Conservation (phyloP, 2,888 invertebrate species). For the Xanthia togata region DNA sequence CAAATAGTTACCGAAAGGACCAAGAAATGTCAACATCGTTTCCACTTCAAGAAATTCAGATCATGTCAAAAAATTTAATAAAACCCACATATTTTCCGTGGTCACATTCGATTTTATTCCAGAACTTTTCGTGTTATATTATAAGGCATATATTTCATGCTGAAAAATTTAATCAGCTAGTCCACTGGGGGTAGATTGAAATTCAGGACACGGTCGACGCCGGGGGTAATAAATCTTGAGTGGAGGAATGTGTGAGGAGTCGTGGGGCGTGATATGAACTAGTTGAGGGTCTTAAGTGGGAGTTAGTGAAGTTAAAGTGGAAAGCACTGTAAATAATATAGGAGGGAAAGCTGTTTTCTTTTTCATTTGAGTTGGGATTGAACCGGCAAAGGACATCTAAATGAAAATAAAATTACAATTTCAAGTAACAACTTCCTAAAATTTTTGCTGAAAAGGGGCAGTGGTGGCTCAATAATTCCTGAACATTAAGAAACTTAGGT, state of each 20-base stretch:
- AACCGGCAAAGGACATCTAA: neutral
- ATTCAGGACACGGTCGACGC: conserved; percentile 72
- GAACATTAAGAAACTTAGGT: neutral
- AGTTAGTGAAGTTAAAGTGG: conserved; percentile 30
- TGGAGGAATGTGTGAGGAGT: conserved; percentile 60
- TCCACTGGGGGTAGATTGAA: conserved; percentile 73
- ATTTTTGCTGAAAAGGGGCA: neutral
- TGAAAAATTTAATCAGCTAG: conserved; percentile 77
- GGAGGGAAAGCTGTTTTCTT: neutral
- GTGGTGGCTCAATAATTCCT: neutral
- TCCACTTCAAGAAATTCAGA: neutral
- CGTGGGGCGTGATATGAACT: conserved; percentile 65
- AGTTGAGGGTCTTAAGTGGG: conserved; percentile 40
- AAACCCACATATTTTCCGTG: conserved; percentile 45
- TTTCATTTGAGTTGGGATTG: neutral
- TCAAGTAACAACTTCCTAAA: neutral
- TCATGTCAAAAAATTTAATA: conserved; percentile 32
- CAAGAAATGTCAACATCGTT: neutral
- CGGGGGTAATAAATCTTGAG: conserved; percentile 66
- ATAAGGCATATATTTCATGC: conserved; percentile 68
- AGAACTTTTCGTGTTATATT: conserved; percentile 54
- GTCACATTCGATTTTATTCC: conserved; percentile 57
- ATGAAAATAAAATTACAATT: neutral
- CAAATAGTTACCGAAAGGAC: neutral
- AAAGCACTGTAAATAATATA: conserved; percentile 18